These are phyloP conservation scores for Crematogaster levior DNA, from an alignment of 2,888 invertebrate genomes.

Conservation along the genomic window DNA sequence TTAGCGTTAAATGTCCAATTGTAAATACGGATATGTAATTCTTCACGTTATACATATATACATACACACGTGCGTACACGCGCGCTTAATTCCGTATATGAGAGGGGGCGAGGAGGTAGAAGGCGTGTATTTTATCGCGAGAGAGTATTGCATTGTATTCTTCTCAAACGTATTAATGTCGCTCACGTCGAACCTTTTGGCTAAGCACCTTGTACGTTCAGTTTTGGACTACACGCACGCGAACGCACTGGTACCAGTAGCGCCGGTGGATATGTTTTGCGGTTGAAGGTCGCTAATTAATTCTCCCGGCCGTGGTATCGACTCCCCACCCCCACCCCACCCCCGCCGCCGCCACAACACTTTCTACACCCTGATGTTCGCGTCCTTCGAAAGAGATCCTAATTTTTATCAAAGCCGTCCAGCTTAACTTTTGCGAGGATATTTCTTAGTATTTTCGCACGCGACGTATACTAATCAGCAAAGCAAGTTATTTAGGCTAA, in stretches of 20 bases:
- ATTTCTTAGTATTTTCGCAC: constrained; percentile 85
- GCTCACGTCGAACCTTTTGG: constrained; percentile 66
- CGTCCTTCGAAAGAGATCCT: constrained; percentile 84
- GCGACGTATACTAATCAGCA: constrained; percentile 78
- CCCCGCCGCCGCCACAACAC: constrained; percentile 57
- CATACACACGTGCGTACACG: constrained; percentile 50
- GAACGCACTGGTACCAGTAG: constrained; percentile 41
- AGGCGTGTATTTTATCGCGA: constrained; percentile 57
- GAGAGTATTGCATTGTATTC: constrained; percentile 65
- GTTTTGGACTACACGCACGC: constrained; percentile 57
- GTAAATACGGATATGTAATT: constrained; percentile 75
- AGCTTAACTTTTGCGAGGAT: constrained; percentile 85
- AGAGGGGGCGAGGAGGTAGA: constrained; percentile 40
- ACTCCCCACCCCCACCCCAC: constrained; percentile 37
- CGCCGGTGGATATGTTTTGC: constrained; percentile 43
- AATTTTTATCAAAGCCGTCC: constrained; percentile 86
- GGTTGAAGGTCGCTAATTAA: neutral
- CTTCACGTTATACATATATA: constrained; percentile 54
- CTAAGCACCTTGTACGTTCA: constrained; percentile 69
- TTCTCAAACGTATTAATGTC: constrained; percentile 71
- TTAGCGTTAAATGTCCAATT: constrained; percentile 71
- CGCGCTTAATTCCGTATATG: constrained; percentile 59
- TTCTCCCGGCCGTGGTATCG: constrained; percentile 14
- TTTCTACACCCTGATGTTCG: constrained; percentile 75
- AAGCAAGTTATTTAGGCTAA: constrained; percentile 72